These are phyloP conservation scores for Embidobia sp. DNA, from an alignment of 2,888 invertebrate genomes.

Conservation along the genomic window DNA sequence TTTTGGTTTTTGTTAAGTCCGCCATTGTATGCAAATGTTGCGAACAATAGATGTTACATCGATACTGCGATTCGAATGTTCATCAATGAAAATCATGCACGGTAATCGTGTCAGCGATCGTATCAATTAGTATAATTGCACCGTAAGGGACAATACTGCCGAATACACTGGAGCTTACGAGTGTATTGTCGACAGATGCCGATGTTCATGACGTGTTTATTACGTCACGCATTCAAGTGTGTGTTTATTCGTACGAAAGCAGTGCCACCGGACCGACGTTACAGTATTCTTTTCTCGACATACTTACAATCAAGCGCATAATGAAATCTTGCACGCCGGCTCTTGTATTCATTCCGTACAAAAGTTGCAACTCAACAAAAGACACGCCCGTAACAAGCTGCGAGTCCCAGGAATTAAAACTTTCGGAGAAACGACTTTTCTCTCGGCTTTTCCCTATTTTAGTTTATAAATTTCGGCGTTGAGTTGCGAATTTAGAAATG, in stretches of 20 bases:
- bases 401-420: too few relatives aligned
- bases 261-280: constrained; percentile 38
- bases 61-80: constrained; percentile 8
- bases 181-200: constrained; percentile 30
- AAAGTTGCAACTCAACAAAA: too few relatives aligned
- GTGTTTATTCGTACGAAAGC: constrained; percentile 33
- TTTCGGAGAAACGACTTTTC: too few relatives aligned
- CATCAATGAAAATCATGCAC: constrained; percentile 44
- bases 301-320: not conserved
- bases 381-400: too few relatives aligned
- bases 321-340: too few relatives aligned
- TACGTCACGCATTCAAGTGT: constrained; percentile 31
- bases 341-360: too few relatives aligned
- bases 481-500: too few relatives aligned
- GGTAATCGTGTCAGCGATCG: constrained; percentile 38
- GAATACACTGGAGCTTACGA: constrained; percentile 37
- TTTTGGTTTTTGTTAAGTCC: too few relatives aligned
- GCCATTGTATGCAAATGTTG: too few relatives aligned
- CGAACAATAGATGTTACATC: constrained; percentile 2
- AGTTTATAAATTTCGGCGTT: too few relatives aligned
- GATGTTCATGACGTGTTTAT: constrained; percentile 33
- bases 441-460: too few relatives aligned
- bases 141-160: constrained; percentile 49
- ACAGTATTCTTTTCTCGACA: constrained; percentile 7
- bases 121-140: constrained; percentile 58